phyloP scores from a whole-genome alignment of 2,797 vertebrate species.

The Botia almorhae region DNA sequence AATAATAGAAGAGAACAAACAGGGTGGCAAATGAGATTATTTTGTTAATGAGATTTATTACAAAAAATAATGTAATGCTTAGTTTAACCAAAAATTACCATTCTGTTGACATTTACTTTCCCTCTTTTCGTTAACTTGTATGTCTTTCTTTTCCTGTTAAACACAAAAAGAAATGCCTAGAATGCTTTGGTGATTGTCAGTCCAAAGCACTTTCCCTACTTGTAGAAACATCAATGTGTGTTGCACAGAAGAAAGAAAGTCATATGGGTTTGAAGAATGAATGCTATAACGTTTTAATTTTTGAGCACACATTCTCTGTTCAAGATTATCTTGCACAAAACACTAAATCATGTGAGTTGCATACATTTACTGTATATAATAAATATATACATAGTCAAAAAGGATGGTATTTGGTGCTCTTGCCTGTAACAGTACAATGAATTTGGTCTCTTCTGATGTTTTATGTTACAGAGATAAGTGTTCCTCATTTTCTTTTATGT shows the following conservation, averaged over 20 bases:
- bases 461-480: not conserved
- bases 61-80: not conserved
- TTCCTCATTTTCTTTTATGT: not conserved
- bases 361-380: not conserved
- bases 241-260: not conserved
- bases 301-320: not conserved
- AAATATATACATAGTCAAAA: not conserved
- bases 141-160: not conserved
- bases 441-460: not conserved
- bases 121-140: not conserved
- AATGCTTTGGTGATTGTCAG: not conserved
- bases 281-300: not conserved
- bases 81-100: not conserved
- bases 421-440: not conserved
- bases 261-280: not conserved
- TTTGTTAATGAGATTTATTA: slow-evolving; percentile 5
- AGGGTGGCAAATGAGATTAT: not conserved
- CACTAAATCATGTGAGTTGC: not conserved
- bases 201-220: not conserved
- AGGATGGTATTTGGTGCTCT: not conserved
- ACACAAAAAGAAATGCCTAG: not conserved
- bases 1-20: not conserved
- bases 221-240: not conserved
- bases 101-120: not conserved
- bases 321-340: not conserved